Conservation (phyloP, 2,113 vertebrate species). For the Tachysurus fulvidraco region DNA sequence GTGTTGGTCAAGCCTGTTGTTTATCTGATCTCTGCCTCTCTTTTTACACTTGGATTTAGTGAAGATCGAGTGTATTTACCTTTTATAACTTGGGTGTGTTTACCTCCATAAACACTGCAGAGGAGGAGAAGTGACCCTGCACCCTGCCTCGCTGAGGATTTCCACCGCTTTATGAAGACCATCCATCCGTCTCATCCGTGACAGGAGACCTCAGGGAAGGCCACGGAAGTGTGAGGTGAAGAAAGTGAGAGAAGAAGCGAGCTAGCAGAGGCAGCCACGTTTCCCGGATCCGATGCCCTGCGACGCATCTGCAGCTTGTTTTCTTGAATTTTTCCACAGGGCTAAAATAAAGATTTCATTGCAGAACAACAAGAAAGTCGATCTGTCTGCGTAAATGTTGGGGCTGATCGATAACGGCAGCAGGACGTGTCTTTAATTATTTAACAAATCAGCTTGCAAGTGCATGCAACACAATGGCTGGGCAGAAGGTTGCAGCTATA, state of each 20-base stretch:
- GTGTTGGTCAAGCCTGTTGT: not conserved
- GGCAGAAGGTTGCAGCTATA: constrained; percentile 42
- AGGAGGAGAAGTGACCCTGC: constrained; percentile 22
- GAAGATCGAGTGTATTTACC: constrained; percentile 17
- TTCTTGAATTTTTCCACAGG: constrained; percentile 26
- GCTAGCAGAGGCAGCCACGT: not conserved
- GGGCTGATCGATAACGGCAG: constrained; percentile 48
- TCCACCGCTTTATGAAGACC: constrained; percentile 22
- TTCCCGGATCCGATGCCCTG: constrained; percentile 17
- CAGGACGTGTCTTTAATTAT: constrained; percentile 55
- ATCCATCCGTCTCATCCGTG: not conserved
- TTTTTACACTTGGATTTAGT: constrained; percentile 1
- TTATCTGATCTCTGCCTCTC: constrained; percentile 12
- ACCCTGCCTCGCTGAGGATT: constrained; percentile 2
- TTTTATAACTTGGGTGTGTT: not conserved
- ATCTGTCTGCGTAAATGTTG: constrained; percentile 40
- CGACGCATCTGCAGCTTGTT: not conserved
- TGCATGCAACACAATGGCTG: constrained; percentile 35
- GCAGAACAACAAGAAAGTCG: constrained; percentile 43
- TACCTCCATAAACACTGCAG: constrained; percentile 13
- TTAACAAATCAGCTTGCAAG: constrained; percentile 48
- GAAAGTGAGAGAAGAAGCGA: constrained; percentile 10
- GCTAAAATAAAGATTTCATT: constrained; percentile 46
- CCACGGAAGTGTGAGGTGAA: not conserved
- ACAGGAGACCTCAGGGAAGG: constrained; percentile 26